These are phyloP conservation scores for Baccha elongata DNA, from an alignment of 2,888 invertebrate species.

Conservation along the genomic window DNA sequence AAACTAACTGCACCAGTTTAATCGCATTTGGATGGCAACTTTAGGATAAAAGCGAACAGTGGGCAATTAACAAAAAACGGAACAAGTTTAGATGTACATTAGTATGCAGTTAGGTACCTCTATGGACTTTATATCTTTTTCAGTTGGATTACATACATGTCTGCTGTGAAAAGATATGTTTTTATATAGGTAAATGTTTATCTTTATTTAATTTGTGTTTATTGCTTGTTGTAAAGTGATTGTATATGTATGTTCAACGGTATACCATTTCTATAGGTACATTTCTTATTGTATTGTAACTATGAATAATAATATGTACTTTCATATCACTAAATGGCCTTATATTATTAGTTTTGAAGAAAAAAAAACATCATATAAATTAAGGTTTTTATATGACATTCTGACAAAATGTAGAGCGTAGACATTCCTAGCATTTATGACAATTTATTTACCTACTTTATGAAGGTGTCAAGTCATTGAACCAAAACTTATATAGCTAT, in stretches of 20 bases:
- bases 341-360: background rate
- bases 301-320: background rate
- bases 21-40: constrained; percentile 44
- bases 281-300: too few relatives aligned
- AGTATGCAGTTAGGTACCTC: too few relatives aligned
- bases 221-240: background rate
- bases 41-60: background rate
- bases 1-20: constrained; percentile 2
- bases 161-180: constrained; percentile 13
- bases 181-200: background rate
- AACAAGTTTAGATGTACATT: too few relatives aligned
- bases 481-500: too few relatives aligned
- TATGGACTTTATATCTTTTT: constrained; percentile 43
- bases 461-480: too few relatives aligned
- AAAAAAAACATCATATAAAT: too few relatives aligned
- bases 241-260: background rate
- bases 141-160: background rate
- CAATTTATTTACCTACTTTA: too few relatives aligned
- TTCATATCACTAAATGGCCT: background rate
- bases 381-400: constrained; percentile 19
- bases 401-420: too few relatives aligned
- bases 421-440: too few relatives aligned
- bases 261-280: too few relatives aligned
- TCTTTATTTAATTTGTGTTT: background rate
- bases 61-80: constrained; percentile 4